Base-by-base conservation (phyloP, 2,797 vertebrate species). In the Hipposideros larvatus region DNA sequence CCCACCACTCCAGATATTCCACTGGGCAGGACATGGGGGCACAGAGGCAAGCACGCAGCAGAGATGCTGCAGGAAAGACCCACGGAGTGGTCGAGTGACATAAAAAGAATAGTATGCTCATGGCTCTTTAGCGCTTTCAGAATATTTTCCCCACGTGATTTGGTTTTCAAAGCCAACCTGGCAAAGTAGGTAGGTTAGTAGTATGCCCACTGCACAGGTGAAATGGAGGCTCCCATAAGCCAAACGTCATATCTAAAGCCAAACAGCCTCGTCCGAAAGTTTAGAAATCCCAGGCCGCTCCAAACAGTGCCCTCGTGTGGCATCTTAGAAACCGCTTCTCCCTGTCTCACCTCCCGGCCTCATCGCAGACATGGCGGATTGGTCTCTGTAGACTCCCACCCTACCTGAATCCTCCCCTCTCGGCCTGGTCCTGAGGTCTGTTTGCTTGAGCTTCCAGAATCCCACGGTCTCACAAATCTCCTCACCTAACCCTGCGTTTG, bases 391-490 rank as follows among this genome's bases (percentile, higher is more conserved):
- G 9, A 46, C 43, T 92, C 94, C 94, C 24, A 48, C 80, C 6
- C 11, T 68, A 94, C 31, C 37, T 66, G 84, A 87, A 92, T 85
- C 74, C 78, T 91, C 94, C 96, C 93, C 94, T 89, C 86, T 96
- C 97, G 92, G 96, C 94, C 80, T 98, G 98, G 98, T 97, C 98
- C 94, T 89, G 95, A 83, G 82, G 93, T 98, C 97, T 98, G 98
- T 95, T 96, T 98, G 92, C 95, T 97, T 97, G 98, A 98, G 97
- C 96, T 98, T 97, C 94, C 91, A 24, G 98, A 98, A 98, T 98
- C 97, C 97, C 90, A 83, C 96, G 97, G 97, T 98, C 77, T 98
- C 97, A 96, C 96, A 98, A 98, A 98, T 98, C 97, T 98, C 93
- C 96, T 98, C 95, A 92, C 84, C 94, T 97, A 98, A 98, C 98